These are phyloP conservation scores for Sciurus carolinensis DNA, from an alignment of 2,797 vertebrate species.

Conservation along the genomic window DNA sequence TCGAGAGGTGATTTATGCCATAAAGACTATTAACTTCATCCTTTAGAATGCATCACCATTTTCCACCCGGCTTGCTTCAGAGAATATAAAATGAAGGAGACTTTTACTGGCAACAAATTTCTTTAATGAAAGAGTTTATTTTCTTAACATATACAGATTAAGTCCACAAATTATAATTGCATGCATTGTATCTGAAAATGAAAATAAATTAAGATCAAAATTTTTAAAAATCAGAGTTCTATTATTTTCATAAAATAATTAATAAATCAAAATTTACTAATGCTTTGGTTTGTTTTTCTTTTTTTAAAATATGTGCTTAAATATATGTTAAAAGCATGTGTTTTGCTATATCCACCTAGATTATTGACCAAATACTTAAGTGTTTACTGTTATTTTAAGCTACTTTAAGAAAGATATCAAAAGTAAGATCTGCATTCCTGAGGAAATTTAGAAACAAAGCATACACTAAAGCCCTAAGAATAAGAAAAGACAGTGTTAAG, in stretches of 20 bases:
- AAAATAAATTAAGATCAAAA: conserved; percentile 51
- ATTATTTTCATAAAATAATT: conserved; percentile 59
- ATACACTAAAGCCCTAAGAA: conserved; percentile 55
- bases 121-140: conserved; percentile 67
- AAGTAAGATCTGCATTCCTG: conserved; percentile 71
- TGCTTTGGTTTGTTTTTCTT: conserved; percentile 71
- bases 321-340: conserved; percentile 64
- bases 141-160: conserved; percentile 55
- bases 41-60: background rate
- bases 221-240: conserved; percentile 60
- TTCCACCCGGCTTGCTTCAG: background rate
- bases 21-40: background rate
- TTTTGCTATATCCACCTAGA: conserved; percentile 5
- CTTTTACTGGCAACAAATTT: background rate
- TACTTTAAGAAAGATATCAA: conserved; percentile 73
- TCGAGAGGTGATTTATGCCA: background rate
- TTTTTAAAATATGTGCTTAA: conserved; percentile 72
- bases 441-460: conserved; percentile 71
- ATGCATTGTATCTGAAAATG: conserved; percentile 42
- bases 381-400: background rate
- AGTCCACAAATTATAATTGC: conserved; percentile 52
- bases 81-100: conserved; percentile 56
- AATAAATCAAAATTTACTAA: conserved; percentile 70
- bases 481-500: conserved; percentile 61
- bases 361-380: conserved; percentile 58